Evolutionary conservation across 2,888 invertebrate genomes (phyloP), one percentile per base, ranked within the genome.

Genomic region (Galerucella calmariensis): DNA sequence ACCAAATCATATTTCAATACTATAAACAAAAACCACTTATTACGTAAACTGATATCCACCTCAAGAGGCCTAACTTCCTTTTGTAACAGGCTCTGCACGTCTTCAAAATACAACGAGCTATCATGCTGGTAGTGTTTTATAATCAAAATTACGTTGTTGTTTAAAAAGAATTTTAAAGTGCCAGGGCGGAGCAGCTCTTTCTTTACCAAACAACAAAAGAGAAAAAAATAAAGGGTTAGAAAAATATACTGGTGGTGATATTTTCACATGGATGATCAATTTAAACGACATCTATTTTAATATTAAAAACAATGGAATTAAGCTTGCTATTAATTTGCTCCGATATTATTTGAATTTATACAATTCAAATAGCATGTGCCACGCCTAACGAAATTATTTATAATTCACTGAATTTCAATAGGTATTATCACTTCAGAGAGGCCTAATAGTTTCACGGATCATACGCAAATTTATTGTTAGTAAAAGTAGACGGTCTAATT

Each of bases 351-450:
- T 73, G 77, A 74, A 70, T 67, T 68, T 58, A 56, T 71, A 80
- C 78, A 79, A 81, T 79, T 73, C 77, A 70, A 51, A 48, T 79
- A 79, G 77, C 81, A 79, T 81, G 80, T 79, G 80, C 80, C 77
- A 79, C 80, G 78, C 80, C 79, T 75, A 70, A 79, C 70, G 69
- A 67, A 72, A 79, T 81, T 79, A 80, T 79, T 79, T 73, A 77
- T 78, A 76, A 76, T 76, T 80, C 79, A 68, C n/a, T 74, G 77
- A 61, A 58, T 74, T 48, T 69, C 78, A 81, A 81, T 81, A 44
- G 9, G 71, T 51, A 51, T 24, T 48, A 27, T 46, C 56, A 56
- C 56, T 56, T 20, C 20, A 56, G 2, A 20, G 10, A 56, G 20
- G 20, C 16, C 1, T 20, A 20, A 56, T 56, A 10, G 8, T 20